Evolutionary conservation across 1,140 invertebrate genomes (phyloP), one percentile per base, ranked within the genome.

Genomic region (Goniozus legneri): DNA sequence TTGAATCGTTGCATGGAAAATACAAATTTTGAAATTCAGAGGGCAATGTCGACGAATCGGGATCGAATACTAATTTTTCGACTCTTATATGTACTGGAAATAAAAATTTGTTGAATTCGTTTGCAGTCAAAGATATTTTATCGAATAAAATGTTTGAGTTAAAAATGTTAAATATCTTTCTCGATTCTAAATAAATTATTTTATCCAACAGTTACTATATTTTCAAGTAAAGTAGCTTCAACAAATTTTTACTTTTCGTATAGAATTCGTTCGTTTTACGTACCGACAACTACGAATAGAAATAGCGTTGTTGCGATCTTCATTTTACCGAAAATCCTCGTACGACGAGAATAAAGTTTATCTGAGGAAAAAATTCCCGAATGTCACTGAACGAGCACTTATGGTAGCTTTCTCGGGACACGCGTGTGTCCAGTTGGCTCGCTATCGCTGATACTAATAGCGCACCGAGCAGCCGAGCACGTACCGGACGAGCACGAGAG

Each of bases 261-360:
- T 6, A 10, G 10, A 27, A 27, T 6, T 6, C 4, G 24, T 54
- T 16, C 30, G 14, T 41, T 36, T 34, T 58, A 72, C 72, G 39
- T 64, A 73, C 72, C 72, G 47, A 71, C 62, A 14, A 71, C 60
- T 14, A 73, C 62, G 45, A 73, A 68, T 19, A 73, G 58, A 34
- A 73, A 71, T 34, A 67, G 55, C 19, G 63, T 73, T 18, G 63
- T 62, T 27, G 58, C 60, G 36, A 73, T 66, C 55, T 73, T 75
- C 73, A 74, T 71, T 36, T 31, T 27, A 4, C 4, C 24, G 4
- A 6, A 27, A 10, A 4, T 27, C 24, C 24, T 10, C 4, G 24
- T 6, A 27, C 10, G 4, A 10, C 24, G 10, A 27, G 24, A 6
- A 6, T 10, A 10, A 27, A 27, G 24, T 10, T 27, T 27, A n/a